phyloP scores from a whole-genome alignment of 2,888 invertebrate species.

The Lypha dubia region DNA sequence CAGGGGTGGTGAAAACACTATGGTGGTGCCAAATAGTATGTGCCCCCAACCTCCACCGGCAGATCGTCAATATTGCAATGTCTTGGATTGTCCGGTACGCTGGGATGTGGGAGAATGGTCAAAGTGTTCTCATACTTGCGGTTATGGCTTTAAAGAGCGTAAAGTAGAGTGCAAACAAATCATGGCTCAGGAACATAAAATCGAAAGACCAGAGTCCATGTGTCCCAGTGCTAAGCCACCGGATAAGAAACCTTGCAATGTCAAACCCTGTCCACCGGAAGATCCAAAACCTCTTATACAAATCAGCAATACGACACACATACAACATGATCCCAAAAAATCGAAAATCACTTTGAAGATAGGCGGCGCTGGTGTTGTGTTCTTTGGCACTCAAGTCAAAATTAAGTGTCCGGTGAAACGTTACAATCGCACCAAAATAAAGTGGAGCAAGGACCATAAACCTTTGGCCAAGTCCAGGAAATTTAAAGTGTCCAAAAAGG shows the following conservation, averaged over 20 bases:
- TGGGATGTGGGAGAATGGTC: conserved; percentile 96
- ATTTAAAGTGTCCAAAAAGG: conserved; percentile 95
- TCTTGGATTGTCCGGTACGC: conserved; percentile 94
- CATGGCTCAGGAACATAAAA: conserved; percentile 95
- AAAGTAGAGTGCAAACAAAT: conserved; percentile 94
- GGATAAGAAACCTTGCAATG: conserved; percentile 92
- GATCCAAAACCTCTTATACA: conserved; percentile 90
- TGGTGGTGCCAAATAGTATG: conserved; percentile 96
- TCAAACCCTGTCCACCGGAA: conserved; percentile 90
- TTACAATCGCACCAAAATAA: conserved; percentile 91
- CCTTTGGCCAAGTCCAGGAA: conserved; percentile 91
- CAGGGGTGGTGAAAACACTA: conserved; percentile 93
- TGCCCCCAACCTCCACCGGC: conserved; percentile 94
- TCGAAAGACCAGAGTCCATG: conserved; percentile 89
- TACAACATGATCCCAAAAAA: conserved; percentile 92
- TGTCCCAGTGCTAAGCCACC: conserved; percentile 91
- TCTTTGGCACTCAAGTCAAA: conserved; percentile 95
- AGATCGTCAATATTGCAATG: conserved; percentile 95
- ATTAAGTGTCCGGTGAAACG: conserved; percentile 96
- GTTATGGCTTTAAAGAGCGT: conserved; percentile 94
- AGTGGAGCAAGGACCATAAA: conserved; percentile 94
- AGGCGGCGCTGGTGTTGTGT: conserved; percentile 95
- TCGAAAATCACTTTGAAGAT: conserved; percentile 93
- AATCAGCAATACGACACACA: conserved; percentile 91
- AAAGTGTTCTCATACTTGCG: conserved; percentile 96